phyloP scores from a whole-genome alignment of 2,113 vertebrate genomes.

The Anarrhichthys ocellatus region DNA sequence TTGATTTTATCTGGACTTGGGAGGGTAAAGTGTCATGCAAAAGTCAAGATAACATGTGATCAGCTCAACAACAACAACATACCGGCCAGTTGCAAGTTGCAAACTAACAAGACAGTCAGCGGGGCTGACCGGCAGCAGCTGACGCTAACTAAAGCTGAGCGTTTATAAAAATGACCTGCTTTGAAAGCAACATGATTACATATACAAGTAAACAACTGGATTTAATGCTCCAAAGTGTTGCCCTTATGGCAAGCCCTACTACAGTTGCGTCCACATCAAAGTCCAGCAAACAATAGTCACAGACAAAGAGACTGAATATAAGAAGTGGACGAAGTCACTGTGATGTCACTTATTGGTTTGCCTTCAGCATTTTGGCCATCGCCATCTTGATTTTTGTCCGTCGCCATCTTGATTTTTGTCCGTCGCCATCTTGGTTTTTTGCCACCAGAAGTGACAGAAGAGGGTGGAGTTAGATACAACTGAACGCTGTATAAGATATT shows the following conservation, averaged over 20 bases:
- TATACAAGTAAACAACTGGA: neutral
- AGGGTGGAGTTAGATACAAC: neutral
- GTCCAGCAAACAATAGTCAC: neutral
- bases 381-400: too few relatives aligned
- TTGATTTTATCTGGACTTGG: neutral
- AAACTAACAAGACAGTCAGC: constrained; percentile 11
- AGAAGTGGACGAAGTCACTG: neutral
- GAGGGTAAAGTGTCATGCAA: neutral
- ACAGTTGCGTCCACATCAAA: neutral
- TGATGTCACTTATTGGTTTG: neutral
- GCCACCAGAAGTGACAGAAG: neutral
- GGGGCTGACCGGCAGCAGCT: constrained; percentile 8
- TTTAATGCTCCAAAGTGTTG: neutral
- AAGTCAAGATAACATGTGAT: neutral
- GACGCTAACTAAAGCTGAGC: constrained; percentile 8
- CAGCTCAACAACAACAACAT: constrained; percentile 2
- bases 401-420: too few relatives aligned
- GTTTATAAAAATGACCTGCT: neutral
- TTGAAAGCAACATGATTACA: too few relatives aligned
- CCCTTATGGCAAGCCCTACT: neutral
- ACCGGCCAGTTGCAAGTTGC: neutral
- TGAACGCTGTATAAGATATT: too few relatives aligned
- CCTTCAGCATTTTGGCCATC: too few relatives aligned
- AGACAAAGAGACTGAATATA: too few relatives aligned
- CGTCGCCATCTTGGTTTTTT: neutral